These are phyloP conservation scores for Rhinolophus sinicus DNA, from an alignment of 2,113 vertebrate genomes.

Conservation along the genomic window DNA sequence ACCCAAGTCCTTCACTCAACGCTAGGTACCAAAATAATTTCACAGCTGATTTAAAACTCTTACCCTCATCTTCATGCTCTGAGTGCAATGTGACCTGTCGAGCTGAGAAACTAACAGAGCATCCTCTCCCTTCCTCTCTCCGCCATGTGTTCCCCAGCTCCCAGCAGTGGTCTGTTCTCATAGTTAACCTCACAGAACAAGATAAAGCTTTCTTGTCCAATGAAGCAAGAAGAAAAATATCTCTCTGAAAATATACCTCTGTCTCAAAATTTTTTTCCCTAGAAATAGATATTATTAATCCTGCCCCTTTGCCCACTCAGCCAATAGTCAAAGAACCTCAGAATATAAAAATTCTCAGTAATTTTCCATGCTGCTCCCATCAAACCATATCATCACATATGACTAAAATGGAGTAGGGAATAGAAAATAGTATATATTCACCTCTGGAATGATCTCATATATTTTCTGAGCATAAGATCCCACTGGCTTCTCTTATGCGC, in stretches of 20 bases:
- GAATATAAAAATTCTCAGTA: conserved; percentile 72
- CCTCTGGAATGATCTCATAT: conserved; percentile 65
- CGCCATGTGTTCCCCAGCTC: conserved; percentile 46
- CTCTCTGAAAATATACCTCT: conserved; percentile 67
- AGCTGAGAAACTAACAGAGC: conserved; percentile 58
- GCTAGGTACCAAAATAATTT: conserved; percentile 74
- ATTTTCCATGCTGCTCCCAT: conserved; percentile 61
- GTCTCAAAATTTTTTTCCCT: conserved; percentile 31
- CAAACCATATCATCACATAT: conserved; percentile 50
- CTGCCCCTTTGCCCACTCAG: conserved; percentile 60
- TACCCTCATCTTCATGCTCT: conserved; percentile 69
- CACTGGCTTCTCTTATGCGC: conserved; percentile 50
- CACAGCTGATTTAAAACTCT: conserved; percentile 80
- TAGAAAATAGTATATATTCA: conserved; percentile 54
- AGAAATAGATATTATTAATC: conserved; percentile 75
- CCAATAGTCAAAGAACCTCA: conserved; percentile 60
- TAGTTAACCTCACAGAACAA: conserved; percentile 73
- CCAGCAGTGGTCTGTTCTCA: conserved; percentile 68
- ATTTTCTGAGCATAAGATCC: conserved; percentile 62
- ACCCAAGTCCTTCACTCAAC: conserved; percentile 68
- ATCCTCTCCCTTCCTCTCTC: conserved; percentile 35
- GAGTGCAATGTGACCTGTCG: conserved; percentile 66
- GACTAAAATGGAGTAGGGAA: conserved; percentile 57
- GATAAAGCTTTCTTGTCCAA: conserved; percentile 76
- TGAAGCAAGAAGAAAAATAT: conserved; percentile 74